Base-by-base conservation (phyloP, 2,888 invertebrate species). In the Caradrina kadenii region DNA sequence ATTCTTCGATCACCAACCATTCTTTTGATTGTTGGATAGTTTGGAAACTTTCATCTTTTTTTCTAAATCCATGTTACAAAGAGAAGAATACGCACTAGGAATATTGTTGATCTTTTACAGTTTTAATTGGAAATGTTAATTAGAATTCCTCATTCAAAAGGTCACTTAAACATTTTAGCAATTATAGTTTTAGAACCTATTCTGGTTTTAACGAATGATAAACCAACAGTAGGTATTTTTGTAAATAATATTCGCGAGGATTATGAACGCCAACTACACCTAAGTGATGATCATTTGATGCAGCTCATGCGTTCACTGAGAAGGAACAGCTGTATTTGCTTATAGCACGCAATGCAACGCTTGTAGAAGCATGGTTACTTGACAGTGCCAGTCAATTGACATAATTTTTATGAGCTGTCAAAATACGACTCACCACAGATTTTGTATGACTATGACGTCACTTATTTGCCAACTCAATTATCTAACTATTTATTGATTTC, bases 121-220 rank as follows among this genome's bases (percentile, higher is more conserved):
- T 53, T 72, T 67, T 80, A 69, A 80, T 82, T 71, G 73, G 59
- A 50, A 49, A 31, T 69, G 22, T 73, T 64, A 64, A 71, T 80
- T 81, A 66, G 78, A 72, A 76, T 75, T 71, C 73, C 50, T 48
- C 26, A 50, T 53, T 11, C 58, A 73, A 77, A 75, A 71, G 63
- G 69, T 72, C 63, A 81, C 65, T 55, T 19, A 71, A 75, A 73
- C 62, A 74, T 66, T 78, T 64, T 26, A 66, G 73, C 59, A 75
- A 80, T 77, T 69, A 75, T 71, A 58, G 63, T 61, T 76, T 39
- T 13, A 13, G 39, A 39, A 13, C 39, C 22, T 64, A 45, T 63
- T 71, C 31, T 61, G 2, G 70, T 77, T 70, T 52, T 59, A 61
- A 71, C 49, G 50, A 65, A 66, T 78, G 61, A 69, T 68, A 73